Percentiles rank a stretch among this genome's conserved stretches.
These are phyloP conservation scores for Prostheceraeus crozeri DNA, from an alignment of 2,888 invertebrate species.

Conservation along the genomic window DNA sequence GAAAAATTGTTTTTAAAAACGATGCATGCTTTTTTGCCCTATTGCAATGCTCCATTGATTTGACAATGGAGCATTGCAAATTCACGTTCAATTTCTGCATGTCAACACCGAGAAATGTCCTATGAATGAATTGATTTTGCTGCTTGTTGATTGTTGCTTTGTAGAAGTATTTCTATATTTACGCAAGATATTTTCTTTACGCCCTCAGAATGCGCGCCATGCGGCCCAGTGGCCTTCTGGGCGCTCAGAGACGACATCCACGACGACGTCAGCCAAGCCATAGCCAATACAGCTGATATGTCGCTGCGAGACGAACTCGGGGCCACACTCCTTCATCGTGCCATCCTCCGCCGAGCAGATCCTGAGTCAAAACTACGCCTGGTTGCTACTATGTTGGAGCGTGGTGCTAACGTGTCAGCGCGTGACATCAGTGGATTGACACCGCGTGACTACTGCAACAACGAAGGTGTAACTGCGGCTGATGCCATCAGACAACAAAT, in stretches of 20 bases:
- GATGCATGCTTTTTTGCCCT: too few species aligned
- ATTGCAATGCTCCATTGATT: too few species aligned
- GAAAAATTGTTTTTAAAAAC: too few species aligned
- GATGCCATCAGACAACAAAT: conserved; percentile 42
- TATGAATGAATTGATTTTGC: too few species aligned
- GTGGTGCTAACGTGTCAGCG: conserved; percentile 44
- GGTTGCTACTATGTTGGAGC: conserved; percentile 42
- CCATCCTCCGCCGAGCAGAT: conserved; percentile 22
- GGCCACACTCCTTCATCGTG: conserved; percentile 44
- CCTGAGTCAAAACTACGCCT: conserved; percentile 41
- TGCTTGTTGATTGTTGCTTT: too few species aligned
- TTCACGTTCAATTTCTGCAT: too few species aligned
- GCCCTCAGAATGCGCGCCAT: conserved; percentile 43
- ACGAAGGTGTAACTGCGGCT: conserved; percentile 34
- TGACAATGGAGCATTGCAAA: too few species aligned
- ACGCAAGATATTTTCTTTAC: too few species aligned
- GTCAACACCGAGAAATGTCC: too few species aligned
- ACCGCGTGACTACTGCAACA: conserved; percentile 43
- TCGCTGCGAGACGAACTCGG: conserved; percentile 43
- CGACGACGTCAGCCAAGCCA: conserved; percentile 42
- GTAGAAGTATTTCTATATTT: too few species aligned
- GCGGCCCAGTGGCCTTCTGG: conserved; percentile 46
- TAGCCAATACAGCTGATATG: conserved; percentile 43
- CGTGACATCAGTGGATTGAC: conserved; percentile 44
- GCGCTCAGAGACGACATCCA: conserved; percentile 45